Percentiles rank a stretch among this genome's conserved stretches.
These are phyloP conservation scores for Campoletis sonorensis DNA, from an alignment of 1,140 invertebrate genomes.

Conservation along the genomic window DNA sequence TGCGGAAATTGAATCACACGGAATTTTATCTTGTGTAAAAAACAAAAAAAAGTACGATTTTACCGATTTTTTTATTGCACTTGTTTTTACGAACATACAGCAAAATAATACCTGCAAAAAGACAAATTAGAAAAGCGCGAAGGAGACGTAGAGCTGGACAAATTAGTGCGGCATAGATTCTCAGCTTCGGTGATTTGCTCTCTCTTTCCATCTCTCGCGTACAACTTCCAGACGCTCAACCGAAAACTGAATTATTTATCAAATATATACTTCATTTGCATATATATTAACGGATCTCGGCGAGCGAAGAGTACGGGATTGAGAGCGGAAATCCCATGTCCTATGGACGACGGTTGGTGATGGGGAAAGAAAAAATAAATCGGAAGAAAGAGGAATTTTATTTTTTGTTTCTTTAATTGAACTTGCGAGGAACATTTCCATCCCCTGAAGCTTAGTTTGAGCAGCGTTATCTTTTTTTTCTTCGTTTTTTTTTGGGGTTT, in stretches of 20 bases:
- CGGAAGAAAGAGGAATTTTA: background rate
- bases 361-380: background rate
- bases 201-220: background rate
- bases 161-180: no score
- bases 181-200: no score
- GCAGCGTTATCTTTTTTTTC: background rate
- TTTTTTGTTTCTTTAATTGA: background rate
- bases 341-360: background rate
- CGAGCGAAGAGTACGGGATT: conserved; percentile 12
- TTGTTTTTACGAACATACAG: no score
- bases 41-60: no score
- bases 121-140: no score
- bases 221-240: conserved; percentile 51
- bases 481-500: no score
- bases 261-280: conserved; percentile 60
- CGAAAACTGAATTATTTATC: conserved; percentile 63
- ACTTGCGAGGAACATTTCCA: conserved; percentile 10
- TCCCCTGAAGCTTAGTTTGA: background rate
- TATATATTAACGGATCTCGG: conserved; percentile 57
- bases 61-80: background rate
- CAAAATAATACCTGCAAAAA: no score
- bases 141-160: no score
- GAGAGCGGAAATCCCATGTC: conserved; percentile 6
- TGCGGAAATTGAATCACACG: no score
- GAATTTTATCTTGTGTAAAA: no score